phyloP scores from a whole-genome alignment of 2,113 vertebrate genomes.

The Tragelaphus imberbis region DNA sequence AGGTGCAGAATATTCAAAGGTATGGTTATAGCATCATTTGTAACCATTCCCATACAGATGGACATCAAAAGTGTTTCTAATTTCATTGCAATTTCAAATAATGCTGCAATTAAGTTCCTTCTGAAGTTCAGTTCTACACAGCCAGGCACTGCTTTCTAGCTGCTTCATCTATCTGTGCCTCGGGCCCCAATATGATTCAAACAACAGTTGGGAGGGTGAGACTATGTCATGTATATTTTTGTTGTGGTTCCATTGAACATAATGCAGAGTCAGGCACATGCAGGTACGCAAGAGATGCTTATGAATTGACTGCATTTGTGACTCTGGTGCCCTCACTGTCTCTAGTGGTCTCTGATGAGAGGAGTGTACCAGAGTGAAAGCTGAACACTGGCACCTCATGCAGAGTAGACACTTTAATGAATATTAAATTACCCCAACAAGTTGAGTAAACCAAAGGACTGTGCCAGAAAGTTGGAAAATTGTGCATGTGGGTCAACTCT shows the following conservation, averaged over 20 bases:
- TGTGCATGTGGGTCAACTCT: neutral
- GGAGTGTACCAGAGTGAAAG: neutral
- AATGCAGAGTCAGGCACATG: neutral
- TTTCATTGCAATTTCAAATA: slow-evolving; percentile 37
- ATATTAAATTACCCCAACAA: neutral
- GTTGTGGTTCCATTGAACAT: neutral
- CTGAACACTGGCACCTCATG: neutral
- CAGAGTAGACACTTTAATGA: neutral
- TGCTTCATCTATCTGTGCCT: neutral
- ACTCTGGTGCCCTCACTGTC: neutral
- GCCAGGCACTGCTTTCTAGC: neutral
- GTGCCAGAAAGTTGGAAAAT: slow-evolving; percentile 20
- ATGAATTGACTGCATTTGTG: neutral
- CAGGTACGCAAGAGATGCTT: neutral
- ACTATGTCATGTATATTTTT: neutral
- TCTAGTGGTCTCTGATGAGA: neutral
- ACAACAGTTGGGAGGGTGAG: neutral
- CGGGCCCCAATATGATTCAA: neutral
- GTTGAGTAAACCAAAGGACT: neutral
- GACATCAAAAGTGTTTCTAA: slow-evolving; percentile 3
- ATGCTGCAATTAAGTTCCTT: neutral
- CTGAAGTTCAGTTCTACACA: neutral
- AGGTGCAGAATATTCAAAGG: slow-evolving; percentile 17
- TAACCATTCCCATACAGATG: neutral
- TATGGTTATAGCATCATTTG: neutral